Conservation (phyloP, 2,797 vertebrate genomes). For the Artibeus lituratus region DNA sequence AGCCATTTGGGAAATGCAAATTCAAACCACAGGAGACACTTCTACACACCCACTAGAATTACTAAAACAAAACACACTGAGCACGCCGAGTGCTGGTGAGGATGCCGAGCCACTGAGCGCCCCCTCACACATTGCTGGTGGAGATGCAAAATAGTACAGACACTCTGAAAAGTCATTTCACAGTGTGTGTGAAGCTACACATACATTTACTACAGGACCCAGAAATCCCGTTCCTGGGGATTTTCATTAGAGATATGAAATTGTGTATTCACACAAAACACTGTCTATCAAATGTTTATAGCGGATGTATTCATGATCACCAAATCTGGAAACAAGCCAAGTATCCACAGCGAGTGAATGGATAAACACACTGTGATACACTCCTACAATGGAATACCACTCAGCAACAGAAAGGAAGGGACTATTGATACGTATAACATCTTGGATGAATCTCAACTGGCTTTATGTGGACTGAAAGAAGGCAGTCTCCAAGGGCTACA, state of each 20-base stretch:
- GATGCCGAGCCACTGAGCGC: background rate
- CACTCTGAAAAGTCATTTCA: background rate
- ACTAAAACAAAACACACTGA: background rate
- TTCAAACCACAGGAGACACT: background rate
- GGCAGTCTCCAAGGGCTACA: background rate
- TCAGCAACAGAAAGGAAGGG: background rate
- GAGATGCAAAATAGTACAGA: background rate
- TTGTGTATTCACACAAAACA: background rate
- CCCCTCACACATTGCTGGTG: background rate
- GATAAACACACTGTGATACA: background rate
- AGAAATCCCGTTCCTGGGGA: background rate
- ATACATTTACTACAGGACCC: background rate
- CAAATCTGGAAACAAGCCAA: background rate
- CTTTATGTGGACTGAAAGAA: background rate
- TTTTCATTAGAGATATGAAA: background rate
- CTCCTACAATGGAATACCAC: too few relatives aligned
- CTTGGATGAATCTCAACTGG: background rate
- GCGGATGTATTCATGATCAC: background rate
- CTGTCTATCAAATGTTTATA: background rate
- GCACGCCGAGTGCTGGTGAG: background rate
- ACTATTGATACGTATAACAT: too few relatives aligned
- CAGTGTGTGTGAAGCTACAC: background rate
- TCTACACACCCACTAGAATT: background rate
- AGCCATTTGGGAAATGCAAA: background rate
- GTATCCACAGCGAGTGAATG: background rate